Evolutionary conservation across 2,113 vertebrate species (phyloP), one percentile per base, ranked within the genome.

Genomic region (Apaloderma vittatum): DNA sequence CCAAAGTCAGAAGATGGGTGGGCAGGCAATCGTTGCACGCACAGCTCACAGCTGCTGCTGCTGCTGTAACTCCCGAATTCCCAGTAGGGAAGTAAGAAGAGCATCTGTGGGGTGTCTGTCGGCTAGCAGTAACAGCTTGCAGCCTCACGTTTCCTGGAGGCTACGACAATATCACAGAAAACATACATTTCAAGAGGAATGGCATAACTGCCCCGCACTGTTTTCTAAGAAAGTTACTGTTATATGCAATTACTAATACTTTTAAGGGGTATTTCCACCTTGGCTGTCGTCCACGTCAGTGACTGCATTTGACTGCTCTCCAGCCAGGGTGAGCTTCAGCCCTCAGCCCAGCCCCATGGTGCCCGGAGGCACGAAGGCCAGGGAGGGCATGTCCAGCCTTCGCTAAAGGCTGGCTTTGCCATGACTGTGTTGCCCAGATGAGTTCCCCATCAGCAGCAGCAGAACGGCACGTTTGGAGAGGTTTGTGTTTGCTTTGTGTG

Each of bases 191-290:
- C 43, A 19, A 43, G 30, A 80, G 76, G 27, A 58, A 49, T 21
- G 94, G 71, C 92, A 87, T 23, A 59, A 37, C 61, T 51, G 68
- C 67, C 52, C 46, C 30, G 1, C 0, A 13, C 32, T 63, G 29
- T 63, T 81, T 92, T 34, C 80, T 48, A 90, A 87, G 43, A 12
- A 8, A 11, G 30, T 22, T 32, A 27, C 55, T 59, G 61, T 37
- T 43, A 20, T 0, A 0, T 9, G 58, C 11, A 8, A 55, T 4
- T 20, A 17, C 29, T 7, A 5, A 0, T 0, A 7, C 30, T 32
- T 10, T 13, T 8, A 20, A 43, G n/a, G n/a, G 27, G 8, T 14
- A 15, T 36, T 59, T 32, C 46, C 55, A 30, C 12, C 40, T 5
- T 5, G 29, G n/a, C 54, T 11, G 20, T 1, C 18, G 5, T 37